A percentile compares a stretch with the other conserved stretches of the same genome.
Conservation (phyloP, 2,888 invertebrate genomes). For the Laspeyria flexula region DNA sequence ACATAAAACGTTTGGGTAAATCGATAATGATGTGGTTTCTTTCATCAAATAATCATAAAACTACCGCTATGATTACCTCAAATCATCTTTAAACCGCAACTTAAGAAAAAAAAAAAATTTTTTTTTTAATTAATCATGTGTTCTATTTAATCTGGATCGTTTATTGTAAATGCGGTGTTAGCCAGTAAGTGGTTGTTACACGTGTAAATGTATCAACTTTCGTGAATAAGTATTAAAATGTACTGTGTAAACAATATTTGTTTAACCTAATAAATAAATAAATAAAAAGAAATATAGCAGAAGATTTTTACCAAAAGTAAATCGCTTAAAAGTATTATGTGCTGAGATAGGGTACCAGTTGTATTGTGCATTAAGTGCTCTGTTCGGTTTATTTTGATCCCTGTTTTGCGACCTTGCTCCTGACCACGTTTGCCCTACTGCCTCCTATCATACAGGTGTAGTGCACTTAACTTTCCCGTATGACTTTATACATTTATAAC, state of each 20-base stretch:
- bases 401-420: constrained; percentile 41
- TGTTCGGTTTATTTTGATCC: constrained; percentile 33
- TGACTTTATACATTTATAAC: constrained; percentile 45
- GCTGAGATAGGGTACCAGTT: constrained; percentile 31
- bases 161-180: no score
- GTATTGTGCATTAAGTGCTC: constrained; percentile 24
- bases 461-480: constrained; percentile 42
- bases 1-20: constrained; percentile 6
- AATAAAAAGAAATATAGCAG: no score
- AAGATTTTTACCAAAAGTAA: no score
- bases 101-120: no score
- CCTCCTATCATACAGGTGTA: constrained; percentile 44
- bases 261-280: no score
- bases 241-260: no score
- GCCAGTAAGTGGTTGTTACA: no score
- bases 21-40: constrained; percentile 13
- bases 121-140: no score
- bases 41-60: constrained; percentile 1
- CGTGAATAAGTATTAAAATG: no score
- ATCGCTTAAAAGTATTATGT: no score
- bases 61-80: constrained; percentile 2
- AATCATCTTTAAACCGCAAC: neutral
- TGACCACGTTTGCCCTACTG: constrained; percentile 49
- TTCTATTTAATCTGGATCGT: no score
- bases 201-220: no score